Percentiles rank a stretch among this genome's conserved stretches.
Conservation (phyloP, 2,113 vertebrate genomes). For the Amblyornis subalaris region DNA sequence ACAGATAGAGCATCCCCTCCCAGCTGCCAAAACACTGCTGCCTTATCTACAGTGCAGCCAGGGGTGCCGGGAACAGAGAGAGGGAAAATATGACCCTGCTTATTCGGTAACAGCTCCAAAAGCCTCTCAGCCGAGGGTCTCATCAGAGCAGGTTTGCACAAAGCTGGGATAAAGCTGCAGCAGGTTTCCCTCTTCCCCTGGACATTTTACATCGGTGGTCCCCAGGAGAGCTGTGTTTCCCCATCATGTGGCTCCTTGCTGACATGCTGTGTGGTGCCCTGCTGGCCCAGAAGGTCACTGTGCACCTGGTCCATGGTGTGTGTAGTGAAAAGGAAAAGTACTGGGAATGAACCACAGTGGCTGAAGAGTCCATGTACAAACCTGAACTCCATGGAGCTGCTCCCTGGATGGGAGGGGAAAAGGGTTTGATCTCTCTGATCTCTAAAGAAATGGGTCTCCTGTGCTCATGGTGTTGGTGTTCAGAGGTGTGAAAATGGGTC, state of each 20-base stretch:
- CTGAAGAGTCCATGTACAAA: background rate
- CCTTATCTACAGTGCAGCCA: constrained; percentile 17
- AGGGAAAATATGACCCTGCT: background rate
- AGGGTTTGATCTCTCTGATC: background rate
- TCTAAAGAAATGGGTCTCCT: background rate
- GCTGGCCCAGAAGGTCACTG: background rate
- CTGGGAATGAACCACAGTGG: background rate
- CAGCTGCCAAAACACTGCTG: constrained; percentile 44
- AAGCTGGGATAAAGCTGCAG: background rate
- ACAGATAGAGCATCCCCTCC: constrained; percentile 9
- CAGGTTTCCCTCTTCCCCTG: background rate
- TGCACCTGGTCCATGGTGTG: background rate
- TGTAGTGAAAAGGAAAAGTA: constrained; percentile 12
- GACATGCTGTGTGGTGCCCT: background rate
- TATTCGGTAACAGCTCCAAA: background rate
- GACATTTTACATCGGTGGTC: background rate
- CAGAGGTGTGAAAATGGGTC: background rate
- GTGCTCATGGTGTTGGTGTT: background rate
- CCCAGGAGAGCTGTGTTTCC: constrained; percentile 21
- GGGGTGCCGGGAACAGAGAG: background rate
- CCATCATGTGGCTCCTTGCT: background rate
- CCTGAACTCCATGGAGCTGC: background rate
- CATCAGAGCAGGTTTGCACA: background rate
- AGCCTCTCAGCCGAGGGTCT: background rate
- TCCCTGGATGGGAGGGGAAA: background rate